Evolutionary conservation across 2,797 vertebrate genomes (phyloP).

Genomic region (Manis pentadactyla): DNA sequence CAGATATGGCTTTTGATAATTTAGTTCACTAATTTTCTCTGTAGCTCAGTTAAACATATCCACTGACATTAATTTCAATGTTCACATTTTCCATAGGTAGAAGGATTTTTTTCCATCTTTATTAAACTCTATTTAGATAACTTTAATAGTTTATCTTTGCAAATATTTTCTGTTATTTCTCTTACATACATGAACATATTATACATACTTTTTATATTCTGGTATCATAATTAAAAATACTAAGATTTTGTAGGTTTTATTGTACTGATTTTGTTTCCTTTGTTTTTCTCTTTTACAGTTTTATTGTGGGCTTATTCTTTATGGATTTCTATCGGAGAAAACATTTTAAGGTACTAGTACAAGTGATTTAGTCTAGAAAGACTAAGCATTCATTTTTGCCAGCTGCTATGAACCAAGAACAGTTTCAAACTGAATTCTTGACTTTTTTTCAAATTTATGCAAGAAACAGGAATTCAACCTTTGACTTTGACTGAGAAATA

Average conservation of each 20-base stretch:
- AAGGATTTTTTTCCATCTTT: neutral
- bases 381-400: neutral
- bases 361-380: neutral
- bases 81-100: neutral
- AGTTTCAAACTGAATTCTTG: neutral
- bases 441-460: neutral
- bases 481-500: neutral
- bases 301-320: neutral
- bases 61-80: neutral
- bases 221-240: neutral
- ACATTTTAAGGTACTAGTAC: neutral
- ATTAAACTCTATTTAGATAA: neutral
- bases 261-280: neutral
- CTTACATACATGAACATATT: neutral
- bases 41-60: neutral
- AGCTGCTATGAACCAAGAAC: neutral
- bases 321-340: neutral
- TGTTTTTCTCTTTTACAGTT: neutral
- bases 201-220: neutral
- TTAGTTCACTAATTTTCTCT: neutral
- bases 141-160: neutral
- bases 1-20: neutral
- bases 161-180: conserved; percentile 20
- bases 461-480: neutral
- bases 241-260: neutral